phyloP scores from a whole-genome alignment of 2,888 invertebrate species.

The Hypercompe scribonia region DNA sequence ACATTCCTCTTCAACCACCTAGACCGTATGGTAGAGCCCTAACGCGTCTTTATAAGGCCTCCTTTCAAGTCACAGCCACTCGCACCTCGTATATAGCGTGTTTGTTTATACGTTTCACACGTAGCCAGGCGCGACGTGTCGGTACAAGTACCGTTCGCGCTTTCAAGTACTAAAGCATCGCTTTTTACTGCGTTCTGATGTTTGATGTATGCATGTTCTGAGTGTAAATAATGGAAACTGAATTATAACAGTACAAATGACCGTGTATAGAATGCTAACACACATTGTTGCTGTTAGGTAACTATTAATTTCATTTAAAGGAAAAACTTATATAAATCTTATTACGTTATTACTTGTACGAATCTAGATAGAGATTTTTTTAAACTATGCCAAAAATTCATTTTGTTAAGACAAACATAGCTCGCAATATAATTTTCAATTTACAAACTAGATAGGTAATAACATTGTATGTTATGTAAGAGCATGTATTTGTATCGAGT shows the following conservation, averaged over 20 bases:
- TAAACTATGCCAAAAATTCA: too few relatives aligned
- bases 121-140: constrained; percentile 65
- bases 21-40: constrained; percentile 38
- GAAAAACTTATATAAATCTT: neutral
- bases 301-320: neutral
- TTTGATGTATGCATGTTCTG: constrained; percentile 42
- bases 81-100: constrained; percentile 61
- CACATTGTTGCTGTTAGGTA: neutral
- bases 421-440: too few relatives aligned
- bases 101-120: constrained; percentile 80
- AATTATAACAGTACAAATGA: constrained; percentile 24
- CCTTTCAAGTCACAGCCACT: constrained; percentile 70
- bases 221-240: constrained; percentile 36
- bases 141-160: constrained; percentile 65
- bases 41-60: constrained; percentile 61
- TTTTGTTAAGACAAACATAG: too few relatives aligned
- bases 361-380: neutral
- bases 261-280: neutral
- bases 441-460: too few relatives aligned
- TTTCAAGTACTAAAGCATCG: constrained; percentile 71
- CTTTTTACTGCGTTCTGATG: constrained; percentile 65
- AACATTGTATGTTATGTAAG: too few relatives aligned
- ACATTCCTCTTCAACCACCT: constrained; percentile 6
- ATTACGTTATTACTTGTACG: too few relatives aligned
- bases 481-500: too few relatives aligned